A percentile compares a stretch with the other conserved stretches of the same genome.
Conservation (phyloP, 2,113 vertebrate species). For the Lagopus leucura region DNA sequence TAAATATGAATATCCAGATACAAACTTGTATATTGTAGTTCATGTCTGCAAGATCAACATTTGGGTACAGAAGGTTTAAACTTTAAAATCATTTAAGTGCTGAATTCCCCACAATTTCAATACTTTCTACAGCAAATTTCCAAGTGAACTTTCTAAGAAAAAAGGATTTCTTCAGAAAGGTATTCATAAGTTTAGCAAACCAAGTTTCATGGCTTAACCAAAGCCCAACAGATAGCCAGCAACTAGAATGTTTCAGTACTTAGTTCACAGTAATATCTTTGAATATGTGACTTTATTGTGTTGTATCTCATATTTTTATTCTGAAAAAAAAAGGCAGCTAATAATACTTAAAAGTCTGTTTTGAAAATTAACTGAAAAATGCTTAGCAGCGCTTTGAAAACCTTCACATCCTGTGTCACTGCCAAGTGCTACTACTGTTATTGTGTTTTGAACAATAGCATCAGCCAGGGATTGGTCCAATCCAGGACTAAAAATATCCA, state of each 20-base stretch:
- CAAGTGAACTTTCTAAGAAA: neutral
- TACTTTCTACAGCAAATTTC: neutral
- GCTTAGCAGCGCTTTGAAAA: neutral
- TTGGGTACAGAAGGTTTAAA: neutral
- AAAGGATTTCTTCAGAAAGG: neutral
- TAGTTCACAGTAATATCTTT: neutral
- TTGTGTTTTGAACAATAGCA: slow-evolving; percentile 27
- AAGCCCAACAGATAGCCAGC: neutral
- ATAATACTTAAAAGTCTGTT: slow-evolving; percentile 11
- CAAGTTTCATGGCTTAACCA: neutral
- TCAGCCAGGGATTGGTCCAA: neutral
- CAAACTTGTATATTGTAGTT: neutral
- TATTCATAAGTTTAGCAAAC: neutral
- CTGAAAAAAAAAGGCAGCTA: neutral
- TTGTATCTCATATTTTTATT: neutral
- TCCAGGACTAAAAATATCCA: slow-evolving; percentile 47
- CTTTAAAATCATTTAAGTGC: neutral
- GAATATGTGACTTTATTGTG: neutral
- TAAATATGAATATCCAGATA: neutral
- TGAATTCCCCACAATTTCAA: neutral
- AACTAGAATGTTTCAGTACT: neutral
- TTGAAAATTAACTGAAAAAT: slow-evolving; percentile 27
- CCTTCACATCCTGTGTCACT: neutral
- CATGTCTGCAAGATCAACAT: no score
- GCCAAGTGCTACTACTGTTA: slow-evolving; percentile 32